These are phyloP conservation scores for Clangula hyemalis DNA, from an alignment of 2,797 vertebrate species.

Conservation along the genomic window DNA sequence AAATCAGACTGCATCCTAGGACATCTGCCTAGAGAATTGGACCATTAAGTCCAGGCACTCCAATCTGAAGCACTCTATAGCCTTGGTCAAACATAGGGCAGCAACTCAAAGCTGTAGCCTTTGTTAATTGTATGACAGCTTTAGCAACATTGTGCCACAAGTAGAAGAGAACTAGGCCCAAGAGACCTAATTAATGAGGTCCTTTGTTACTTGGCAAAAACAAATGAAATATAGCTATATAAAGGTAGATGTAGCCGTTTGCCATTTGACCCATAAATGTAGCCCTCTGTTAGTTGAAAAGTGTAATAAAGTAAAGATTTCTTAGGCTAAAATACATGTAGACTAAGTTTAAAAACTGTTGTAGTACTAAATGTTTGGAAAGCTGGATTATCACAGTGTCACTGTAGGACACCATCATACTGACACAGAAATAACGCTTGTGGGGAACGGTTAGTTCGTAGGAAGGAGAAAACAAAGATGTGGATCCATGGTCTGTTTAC, in stretches of 20 bases:
- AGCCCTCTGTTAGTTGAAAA: background rate
- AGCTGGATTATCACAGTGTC: background rate
- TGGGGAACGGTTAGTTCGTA: background rate
- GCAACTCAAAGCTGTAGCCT: background rate
- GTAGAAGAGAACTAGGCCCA: background rate
- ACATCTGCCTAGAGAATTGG: background rate
- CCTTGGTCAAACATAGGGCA: background rate
- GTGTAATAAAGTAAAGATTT: background rate
- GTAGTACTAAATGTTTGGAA: background rate
- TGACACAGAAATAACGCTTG: background rate
- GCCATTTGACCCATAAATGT: conserved; percentile 2
- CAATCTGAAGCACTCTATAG: background rate
- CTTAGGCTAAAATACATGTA: background rate
- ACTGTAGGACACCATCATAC: rapidly evolving
- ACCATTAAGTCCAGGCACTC: background rate
- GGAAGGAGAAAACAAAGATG: background rate
- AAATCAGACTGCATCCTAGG: background rate
- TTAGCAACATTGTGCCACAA: background rate
- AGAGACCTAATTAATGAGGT: conserved; percentile 34
- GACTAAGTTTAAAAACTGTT: background rate
- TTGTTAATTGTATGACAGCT: conserved; percentile 17
- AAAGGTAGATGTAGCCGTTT: background rate
- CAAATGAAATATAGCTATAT: background rate
- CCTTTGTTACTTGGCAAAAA: conserved; percentile 31
- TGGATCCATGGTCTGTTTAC: background rate